Base-by-base conservation (phyloP, 2,888 invertebrate species). In the Peribatodes rhomboidaria region DNA sequence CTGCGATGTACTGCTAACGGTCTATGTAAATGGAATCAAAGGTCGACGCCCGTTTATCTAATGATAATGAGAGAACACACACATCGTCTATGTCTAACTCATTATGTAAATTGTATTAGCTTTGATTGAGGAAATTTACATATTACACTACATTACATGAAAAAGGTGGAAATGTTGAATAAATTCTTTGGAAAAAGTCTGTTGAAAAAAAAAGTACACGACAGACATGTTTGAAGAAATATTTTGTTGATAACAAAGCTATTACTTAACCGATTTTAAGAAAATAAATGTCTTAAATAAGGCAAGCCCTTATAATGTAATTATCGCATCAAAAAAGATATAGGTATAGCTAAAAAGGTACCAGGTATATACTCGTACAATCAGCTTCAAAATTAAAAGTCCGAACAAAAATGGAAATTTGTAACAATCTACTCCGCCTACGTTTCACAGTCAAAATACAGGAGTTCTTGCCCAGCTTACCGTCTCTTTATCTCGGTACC, bases 31-130 rank as follows among this genome's bases (percentile, higher is more conserved):
- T 67, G 67, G 65, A 68, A 41, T 47, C 42, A 69, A 63, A 72
- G 69, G 70, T 70, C 57, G 57, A 39, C 65, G 63, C 61, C 71
- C 69, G 65, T 65, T 71, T 71, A 71, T 71, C 73, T 67, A 65
- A 68, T 64, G 69, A 61, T 68, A 69, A 66, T 65, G 65, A 61
- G 67, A 72, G 60, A 70, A 65, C 70, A 67, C 69, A 69, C 67
- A 69, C 69, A 57, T 68, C 61, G 68, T 58, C n/a, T 20, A 63
- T 63, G 53, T 62, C 54, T 59, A 64, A 65, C 63, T 69, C 56
- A 69, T 69, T 71, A 55, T 68, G 58, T 60, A 59, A 65, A 61
- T 70, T 10, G 31, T 0, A 54, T 63, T 31, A 65, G 60, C 54
- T 41, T 65, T 61, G 67, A 70, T 67, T 59, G 63, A 58, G 52